Evolutionary conservation across 2,888 invertebrate species (phyloP), one percentile per base, ranked within the genome.

Genomic region (Rhimphoctona megacephalus): DNA sequence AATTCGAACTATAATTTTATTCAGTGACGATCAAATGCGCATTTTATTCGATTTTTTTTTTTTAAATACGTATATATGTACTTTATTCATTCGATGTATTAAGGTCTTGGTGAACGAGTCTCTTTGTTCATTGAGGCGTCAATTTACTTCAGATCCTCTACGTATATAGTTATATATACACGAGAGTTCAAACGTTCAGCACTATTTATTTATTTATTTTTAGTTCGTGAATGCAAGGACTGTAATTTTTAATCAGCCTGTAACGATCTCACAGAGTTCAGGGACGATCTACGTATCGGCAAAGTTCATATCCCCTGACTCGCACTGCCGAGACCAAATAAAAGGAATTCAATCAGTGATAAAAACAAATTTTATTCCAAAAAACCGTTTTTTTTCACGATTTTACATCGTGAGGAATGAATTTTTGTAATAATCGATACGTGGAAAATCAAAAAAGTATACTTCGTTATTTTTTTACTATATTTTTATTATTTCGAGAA

Each of bases 221-320:
- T 67, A 0, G 9, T 36, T 66, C 57, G 33, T 81, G 30, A 81
- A 81, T 46, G 85, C 72, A 64, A 57, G 25, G 77, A 8, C 66
- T 85, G 72, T 81, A 66, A 81, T 77, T 52, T 81, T 78, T n/a
- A 78, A 85, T 85, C 81, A 73, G 19, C 49, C 77, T 77, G 76
- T 66, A 81, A 85, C 85, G 85, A 85, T 85, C 81, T 81, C 54
- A 22, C 9, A 52, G 72, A 73, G 77, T 85, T 84, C 81, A 77
- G 72, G 77, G 81, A 67, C 70, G 39, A 3, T 33, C 19, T 33
- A n/a, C 43, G 25, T 78, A 70, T 70, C 57, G 39, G 30, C 43
- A 74, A 81, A 81, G 66, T 81, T 74, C 66, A 81, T n/a, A 22
- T 54, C 6, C 61, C n/a, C 66, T 46, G 11, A 22, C 39, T n/a